Base-by-base conservation (phyloP, 2,888 invertebrate genomes). In the Orchestes rusci region DNA sequence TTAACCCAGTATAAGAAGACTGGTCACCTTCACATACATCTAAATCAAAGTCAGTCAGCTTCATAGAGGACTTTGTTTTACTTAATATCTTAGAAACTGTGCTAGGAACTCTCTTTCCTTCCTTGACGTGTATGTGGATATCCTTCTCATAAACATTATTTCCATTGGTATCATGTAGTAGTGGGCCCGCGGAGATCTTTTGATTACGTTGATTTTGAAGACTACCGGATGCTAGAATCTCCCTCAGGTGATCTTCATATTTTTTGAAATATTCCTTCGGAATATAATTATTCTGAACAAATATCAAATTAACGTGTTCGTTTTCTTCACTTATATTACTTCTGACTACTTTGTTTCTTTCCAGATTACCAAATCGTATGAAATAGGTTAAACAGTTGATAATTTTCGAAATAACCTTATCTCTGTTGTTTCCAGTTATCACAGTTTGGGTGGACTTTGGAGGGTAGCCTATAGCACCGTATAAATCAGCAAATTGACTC, bases 401-500 rank as follows among this genome's bases (percentile, higher is more conserved):
- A 5, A 93, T 73, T 58, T 80, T 81, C 55, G 81, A 78, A 46
- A 84, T 68, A 4, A 84, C 67, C 5, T 77, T 75, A 2, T 74
- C 70, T 61, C 84, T 79, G 39, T 75, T 74, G 17, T 75, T 73
- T 19, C 85, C 85, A 19, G 83, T 79, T 52, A 94, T 76, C 39
- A 94, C 77, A 3, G 93, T 92, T 50, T 84, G 79, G 0, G 88
- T 80, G 27, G 86, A 72, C 63, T 82, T 80, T 0, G 82, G 74
- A 0, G 90, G 89, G 64, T 76, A 77, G 2, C 88, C 91, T 31
- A 88, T 76, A 39, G 84, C 84, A n/a, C 90, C 93, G 62, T 84
- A 86, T 17, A 93, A 70, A 63, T 93, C 91, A 20, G 82, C 79
- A 50, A 93, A 73, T 60, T 94, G 93, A 0, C 88, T 88, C 92